phyloP scores from a whole-genome alignment of 2,113 vertebrate species.

The Rhineura floridana region DNA sequence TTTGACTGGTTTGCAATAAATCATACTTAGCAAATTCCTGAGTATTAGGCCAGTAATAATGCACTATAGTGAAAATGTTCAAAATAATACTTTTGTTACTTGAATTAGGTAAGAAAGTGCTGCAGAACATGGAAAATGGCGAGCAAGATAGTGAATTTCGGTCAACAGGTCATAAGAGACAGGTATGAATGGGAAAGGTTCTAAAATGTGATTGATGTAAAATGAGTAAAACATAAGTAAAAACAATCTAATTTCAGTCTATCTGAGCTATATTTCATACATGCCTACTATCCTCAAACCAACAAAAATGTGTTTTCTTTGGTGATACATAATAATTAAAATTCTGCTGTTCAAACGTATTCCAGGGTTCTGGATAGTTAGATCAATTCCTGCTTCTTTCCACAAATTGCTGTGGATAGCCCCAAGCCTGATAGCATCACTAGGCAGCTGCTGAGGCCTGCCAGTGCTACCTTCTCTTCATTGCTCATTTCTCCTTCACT shows the following conservation, averaged over 20 bases:
- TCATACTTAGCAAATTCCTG: not conserved
- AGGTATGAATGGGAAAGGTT: conserved; percentile 56
- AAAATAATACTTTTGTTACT: conserved; percentile 5
- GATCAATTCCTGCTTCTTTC: too few relatives aligned
- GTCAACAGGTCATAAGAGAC: conserved; percentile 29
- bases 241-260: not conserved
- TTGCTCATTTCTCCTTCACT: too few relatives aligned
- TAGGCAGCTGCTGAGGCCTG: too few relatives aligned
- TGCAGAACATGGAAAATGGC: conserved; percentile 1
- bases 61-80: not conserved
- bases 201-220: not conserved
- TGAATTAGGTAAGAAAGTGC: conserved; percentile 44
- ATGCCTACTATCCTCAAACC: too few relatives aligned
- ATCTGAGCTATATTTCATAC: not conserved
- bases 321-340: too few relatives aligned
- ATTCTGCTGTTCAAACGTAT: too few relatives aligned
- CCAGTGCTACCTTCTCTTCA: too few relatives aligned
- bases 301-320: too few relatives aligned
- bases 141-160: not conserved
- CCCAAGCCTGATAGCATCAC: too few relatives aligned
- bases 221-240: not conserved
- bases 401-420: too few relatives aligned
- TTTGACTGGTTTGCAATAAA: not conserved
- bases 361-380: too few relatives aligned
- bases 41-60: not conserved